Evolutionary conservation across 1,140 invertebrate genomes (phyloP), one percentile per base, ranked within the genome.

Genomic region (Drosophila parvula): DNA sequence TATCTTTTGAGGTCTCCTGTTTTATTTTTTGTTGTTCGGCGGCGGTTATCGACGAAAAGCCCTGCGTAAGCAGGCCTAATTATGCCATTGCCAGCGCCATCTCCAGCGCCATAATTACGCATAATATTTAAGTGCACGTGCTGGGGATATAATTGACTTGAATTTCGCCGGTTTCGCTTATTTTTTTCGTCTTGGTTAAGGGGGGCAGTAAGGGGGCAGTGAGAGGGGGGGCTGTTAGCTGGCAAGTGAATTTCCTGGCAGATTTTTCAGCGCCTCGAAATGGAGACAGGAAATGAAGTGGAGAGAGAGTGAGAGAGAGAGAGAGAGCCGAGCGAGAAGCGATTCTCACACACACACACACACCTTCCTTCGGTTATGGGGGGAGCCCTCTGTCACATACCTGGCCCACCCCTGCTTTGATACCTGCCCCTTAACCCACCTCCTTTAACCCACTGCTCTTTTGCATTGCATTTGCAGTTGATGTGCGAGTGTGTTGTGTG

Each of bases 41-140:
- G 27, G 51, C 34, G 51, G 59, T 27, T 50, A 79, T 77, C 55
- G 63, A 58, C 45, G 28, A 30, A 56, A 59, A 27, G 16, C 11
- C n/a, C 12, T 14, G 34, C 22, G 10, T 64, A 79, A 64, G 22
- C 61, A 65, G 68, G 80, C 47, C 80, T 82, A 82, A 82, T 82
- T 82, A 79, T 82, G 80, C 80, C 79, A 82, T 82, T 53, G 63
- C 51, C 69, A 32, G 36, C 51, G 47, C 50, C 78, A 75, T 73
- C 65, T 63, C 41, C 50, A 62, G 40, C 50, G 74, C 62, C 62
- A 68, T 77, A 77, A 85, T 85, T 85, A 86, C 79, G 82, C 79
- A 76, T 88, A 86, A 86, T 81, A 86, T 81, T 65, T 44, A 68
- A 63, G 74, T 45, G 63, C 64, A 74, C 51, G 74, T 78, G 79